Base-by-base conservation (phyloP, 2,888 invertebrate species). In the Sphaerophoria rueppellii region DNA sequence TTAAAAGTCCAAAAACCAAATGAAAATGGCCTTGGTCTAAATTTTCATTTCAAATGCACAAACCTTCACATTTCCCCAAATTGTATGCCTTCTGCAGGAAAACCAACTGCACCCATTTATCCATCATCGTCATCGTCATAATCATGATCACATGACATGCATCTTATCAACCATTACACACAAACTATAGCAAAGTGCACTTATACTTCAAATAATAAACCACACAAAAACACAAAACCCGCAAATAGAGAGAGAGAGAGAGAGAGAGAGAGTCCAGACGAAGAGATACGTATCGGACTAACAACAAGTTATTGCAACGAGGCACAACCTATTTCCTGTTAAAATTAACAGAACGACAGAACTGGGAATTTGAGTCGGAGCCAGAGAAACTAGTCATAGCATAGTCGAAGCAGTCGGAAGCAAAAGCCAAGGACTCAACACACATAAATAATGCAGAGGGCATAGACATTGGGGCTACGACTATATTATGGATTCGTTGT, bases 281-380 rank as follows among this genome's bases (percentile, higher is more conserved):
- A 14, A 50, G 6, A 50, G 16, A 6, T 72, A 61, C 46, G 4
- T 40, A 63, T 69, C 34, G 57, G 50, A 32, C 57, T 70, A 70
- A 54, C 57, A 70, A 43, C 67, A 85, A 85, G 72, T 76, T 85
- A 85, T 85, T 85, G 76, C 81, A 73, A 77, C 76, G 73, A 70
- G 57, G 85, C 69, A 65, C 76, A 85, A 73, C 76, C 85, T 77
- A 76, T 81, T 81, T 76, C 73, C 76, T 81, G 81, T 81, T 70
- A 55, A 63, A 67, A 85, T 73, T 70, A 76, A 60, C 77, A 32
- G 52, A 48, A 65, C 65, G 46, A 54, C 58, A 37, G 16, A 24
- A 72, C 52, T 58, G 52, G 72, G 72, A 67, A 63, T 61, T 48
- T 24, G 55, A 70, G 40, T 37, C 14, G n/a, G 11, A 34, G 11